Evolutionary conservation across 2,888 invertebrate species (phyloP).

Genomic region (Elegia similella): DNA sequence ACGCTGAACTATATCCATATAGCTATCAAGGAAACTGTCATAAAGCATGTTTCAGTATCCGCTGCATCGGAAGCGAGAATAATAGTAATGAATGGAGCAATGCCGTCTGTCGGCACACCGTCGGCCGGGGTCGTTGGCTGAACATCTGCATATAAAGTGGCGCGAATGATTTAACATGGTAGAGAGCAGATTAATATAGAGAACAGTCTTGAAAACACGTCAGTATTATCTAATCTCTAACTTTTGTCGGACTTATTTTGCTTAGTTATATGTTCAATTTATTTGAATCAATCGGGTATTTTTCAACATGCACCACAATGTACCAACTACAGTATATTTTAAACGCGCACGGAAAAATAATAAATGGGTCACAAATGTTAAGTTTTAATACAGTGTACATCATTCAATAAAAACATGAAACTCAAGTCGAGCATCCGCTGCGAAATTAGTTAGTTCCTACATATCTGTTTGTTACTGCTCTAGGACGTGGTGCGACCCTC

Average conservation of each 20-base stretch:
- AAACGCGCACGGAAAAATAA: too few species aligned
- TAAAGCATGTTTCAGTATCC: constrained; percentile 1
- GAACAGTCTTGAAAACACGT: neutral
- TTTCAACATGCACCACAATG: too few species aligned
- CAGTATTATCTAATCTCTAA: too few species aligned
- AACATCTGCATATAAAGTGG: constrained; percentile 36
- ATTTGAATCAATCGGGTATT: too few species aligned
- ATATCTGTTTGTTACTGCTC: neutral
- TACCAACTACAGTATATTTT: too few species aligned
- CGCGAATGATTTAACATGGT: constrained; percentile 24
- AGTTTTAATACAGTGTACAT: too few species aligned
- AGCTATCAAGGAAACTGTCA: neutral
- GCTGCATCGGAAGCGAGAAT: neutral
- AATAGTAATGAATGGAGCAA: constrained; percentile 10
- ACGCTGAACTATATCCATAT: neutral
- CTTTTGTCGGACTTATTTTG: too few species aligned
- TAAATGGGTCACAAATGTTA: too few species aligned
- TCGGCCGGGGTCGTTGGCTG: constrained; percentile 12
- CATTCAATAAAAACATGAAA: too few species aligned
- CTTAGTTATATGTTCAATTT: too few species aligned
- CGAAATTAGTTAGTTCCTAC: neutral
- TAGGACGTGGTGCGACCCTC: constrained; percentile 15
- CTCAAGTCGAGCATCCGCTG: neutral
- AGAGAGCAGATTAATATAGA: neutral
- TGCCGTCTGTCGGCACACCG: neutral